These are phyloP conservation scores for Ormyrus labotus DNA, from an alignment of 2,888 invertebrate species.

Conservation along the genomic window DNA sequence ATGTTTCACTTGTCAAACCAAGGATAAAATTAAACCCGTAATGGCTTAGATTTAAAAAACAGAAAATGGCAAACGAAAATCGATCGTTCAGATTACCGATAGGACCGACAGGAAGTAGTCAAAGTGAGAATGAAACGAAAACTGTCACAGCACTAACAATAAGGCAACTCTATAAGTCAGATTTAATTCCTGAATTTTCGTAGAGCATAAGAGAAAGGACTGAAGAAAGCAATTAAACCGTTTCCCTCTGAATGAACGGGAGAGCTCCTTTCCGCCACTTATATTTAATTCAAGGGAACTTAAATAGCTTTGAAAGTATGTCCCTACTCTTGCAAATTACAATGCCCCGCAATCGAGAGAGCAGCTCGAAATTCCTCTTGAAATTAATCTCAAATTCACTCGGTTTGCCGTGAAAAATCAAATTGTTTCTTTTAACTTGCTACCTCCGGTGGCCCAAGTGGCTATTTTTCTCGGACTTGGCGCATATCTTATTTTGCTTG, in stretches of 20 bases:
- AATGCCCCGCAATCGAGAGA: not conserved
- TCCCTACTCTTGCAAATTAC: slow-evolving; percentile 5
- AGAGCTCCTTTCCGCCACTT: not conserved
- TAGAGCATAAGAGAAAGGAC: not conserved
- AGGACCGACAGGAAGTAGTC: no score
- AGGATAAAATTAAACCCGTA: no score
- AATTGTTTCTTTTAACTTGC: not conserved
- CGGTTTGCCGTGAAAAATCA: not conserved
- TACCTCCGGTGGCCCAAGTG: no score
- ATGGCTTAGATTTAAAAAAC: no score
- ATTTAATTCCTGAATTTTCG: no score
- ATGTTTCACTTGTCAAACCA: no score
- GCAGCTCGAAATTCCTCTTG: not conserved
- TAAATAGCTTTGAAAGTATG: slow-evolving; percentile 17
- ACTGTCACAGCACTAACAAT: not conserved
- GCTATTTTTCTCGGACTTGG: not conserved
- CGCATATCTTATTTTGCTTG: not conserved
- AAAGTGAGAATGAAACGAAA: not conserved
- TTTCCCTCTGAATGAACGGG: not conserved
- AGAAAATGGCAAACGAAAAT: no score
- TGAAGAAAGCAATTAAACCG: slow-evolving; percentile 7
- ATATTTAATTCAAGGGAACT: slow-evolving; percentile 18
- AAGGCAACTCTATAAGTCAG: no score
- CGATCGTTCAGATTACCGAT: no score
- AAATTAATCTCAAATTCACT: slow-evolving; percentile 5